phyloP scores from a whole-genome alignment of 2,888 invertebrate genomes.

The Chrysotoxum bicinctum region DNA sequence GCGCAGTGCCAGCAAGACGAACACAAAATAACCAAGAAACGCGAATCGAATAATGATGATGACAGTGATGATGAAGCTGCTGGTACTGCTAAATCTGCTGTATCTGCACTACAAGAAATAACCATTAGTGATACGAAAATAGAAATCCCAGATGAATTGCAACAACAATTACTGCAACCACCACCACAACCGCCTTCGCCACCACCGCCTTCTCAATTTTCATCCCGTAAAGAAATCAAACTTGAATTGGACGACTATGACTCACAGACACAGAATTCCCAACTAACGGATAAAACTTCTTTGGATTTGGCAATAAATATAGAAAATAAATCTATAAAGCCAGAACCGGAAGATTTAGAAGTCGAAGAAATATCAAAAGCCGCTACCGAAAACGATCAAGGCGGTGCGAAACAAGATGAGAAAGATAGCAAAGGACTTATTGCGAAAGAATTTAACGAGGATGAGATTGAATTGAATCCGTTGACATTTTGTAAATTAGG shows the following conservation, averaged over 20 bases:
- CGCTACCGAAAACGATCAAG: constrained; percentile 73
- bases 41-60: constrained; percentile 76
- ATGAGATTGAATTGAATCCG: constrained; percentile 91
- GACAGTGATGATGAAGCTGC: constrained; percentile 75
- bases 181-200: constrained; percentile 41
- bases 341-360: constrained; percentile 74
- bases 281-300: constrained; percentile 39
- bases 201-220: constrained; percentile 37
- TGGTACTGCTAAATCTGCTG: constrained; percentile 73
- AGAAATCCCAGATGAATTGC: constrained; percentile 49
- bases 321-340: constrained; percentile 67
- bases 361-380: constrained; percentile 71
- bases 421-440: constrained; percentile 79
- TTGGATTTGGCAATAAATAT: constrained; percentile 23
- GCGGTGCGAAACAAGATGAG: constrained; percentile 75
- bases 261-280: constrained; percentile 36
- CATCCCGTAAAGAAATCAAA: constrained; percentile 65
- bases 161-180: constrained; percentile 44
- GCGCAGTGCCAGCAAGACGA: constrained; percentile 85
- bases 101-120: constrained; percentile 76
- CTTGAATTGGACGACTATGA: constrained; percentile 69
- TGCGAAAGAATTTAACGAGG: constrained; percentile 75
- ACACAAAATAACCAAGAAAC: constrained; percentile 33
- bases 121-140: constrained; percentile 69
- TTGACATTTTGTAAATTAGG: constrained; percentile 97